Base-by-base conservation (phyloP, 2,888 invertebrate species). In the Dicycla oo region DNA sequence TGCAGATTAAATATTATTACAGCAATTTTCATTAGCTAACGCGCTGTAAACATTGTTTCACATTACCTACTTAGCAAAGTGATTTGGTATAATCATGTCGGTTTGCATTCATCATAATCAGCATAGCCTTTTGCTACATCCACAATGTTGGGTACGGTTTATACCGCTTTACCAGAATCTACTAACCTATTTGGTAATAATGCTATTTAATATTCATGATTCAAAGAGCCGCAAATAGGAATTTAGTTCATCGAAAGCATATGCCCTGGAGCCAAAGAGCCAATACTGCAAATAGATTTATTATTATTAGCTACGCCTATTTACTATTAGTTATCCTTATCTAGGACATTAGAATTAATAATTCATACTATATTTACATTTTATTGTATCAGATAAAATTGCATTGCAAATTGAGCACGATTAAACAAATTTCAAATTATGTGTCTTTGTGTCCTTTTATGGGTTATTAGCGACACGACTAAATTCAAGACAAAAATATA, bases 331-430 rank as follows among this genome's bases (percentile, higher is more conserved):
- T 30, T 68, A 47, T 64, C 47, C 23, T 62, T 51, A 66, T 78
- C 62, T 75, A n/a, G n/a, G 57, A 58, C 26, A 75, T 69, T 6
- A 57, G 53, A 67, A 58, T 45, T 58, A 63, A 64, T 68, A 45
- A 51, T 74, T 56, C 40, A 45, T 51, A 67, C 43, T 60, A 62
- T 51, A 64, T 67, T 60, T n/a, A 69, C 23, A 75, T 61, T 70
- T 81, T 64, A 81, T 60, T 56, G 63, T 34, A 18, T 11, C 40
- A 30, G 30, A 76, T 70, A 66, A 81, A 70, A 69, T 63, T 65
- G 49, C 26, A 75, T 73, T 76, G 49, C 65, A 47, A 54, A 57
- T 66, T 30, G 43, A 15, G 13, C 34, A 63, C 51, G 43, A 62
- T 47, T 49, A 13, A 57, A 74, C 34, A 30, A 58, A 63, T 47